Conservation (phyloP, 2,888 invertebrate species). For the Platypus cylindrus region DNA sequence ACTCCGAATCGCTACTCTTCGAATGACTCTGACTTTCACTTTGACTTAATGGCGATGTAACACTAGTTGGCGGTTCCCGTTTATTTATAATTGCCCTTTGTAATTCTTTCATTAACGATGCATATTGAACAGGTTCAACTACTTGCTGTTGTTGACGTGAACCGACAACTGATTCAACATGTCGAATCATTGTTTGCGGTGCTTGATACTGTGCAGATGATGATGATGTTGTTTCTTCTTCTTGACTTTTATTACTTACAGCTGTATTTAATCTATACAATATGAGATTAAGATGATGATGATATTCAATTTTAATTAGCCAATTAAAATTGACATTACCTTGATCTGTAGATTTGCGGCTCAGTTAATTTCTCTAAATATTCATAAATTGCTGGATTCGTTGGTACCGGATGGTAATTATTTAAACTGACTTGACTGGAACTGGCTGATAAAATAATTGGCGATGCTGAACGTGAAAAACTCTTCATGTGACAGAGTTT, state of each 20-base stretch:
- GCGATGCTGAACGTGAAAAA: slow-evolving; percentile 39
- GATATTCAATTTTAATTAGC: neutral
- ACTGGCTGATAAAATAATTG: slow-evolving; percentile 36
- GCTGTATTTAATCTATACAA: slow-evolving; percentile 15
- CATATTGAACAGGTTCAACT: slow-evolving; percentile 37
- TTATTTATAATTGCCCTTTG: slow-evolving; percentile 35
- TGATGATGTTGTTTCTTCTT: slow-evolving; percentile 17
- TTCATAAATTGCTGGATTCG: slow-evolving; percentile 33
- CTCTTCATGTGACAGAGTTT: slow-evolving; percentile 40
- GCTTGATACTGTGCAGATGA: slow-evolving; percentile 27
- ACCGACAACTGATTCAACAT: slow-evolving; percentile 25
- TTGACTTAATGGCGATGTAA: slow-evolving; percentile 29
- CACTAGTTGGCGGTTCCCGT: slow-evolving; percentile 27
- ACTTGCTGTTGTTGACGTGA: slow-evolving; percentile 32
- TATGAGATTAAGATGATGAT: too few species aligned
- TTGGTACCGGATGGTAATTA: slow-evolving; percentile 9
- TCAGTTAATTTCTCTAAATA: slow-evolving; percentile 37
- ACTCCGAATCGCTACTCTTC: slow-evolving; percentile 36
- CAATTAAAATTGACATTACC: slow-evolving; percentile 5
- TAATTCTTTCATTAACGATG: slow-evolving; percentile 38
- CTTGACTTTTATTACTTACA: slow-evolving; percentile 12
- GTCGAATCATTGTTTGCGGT: slow-evolving; percentile 26
- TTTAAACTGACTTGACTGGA: slow-evolving; percentile 35
- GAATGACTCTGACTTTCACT: slow-evolving; percentile 28
- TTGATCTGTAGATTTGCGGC: slow-evolving; percentile 34